These are phyloP conservation scores for Coluber constrictor DNA, from an alignment of 2,797 vertebrate genomes.

Conservation along the genomic window DNA sequence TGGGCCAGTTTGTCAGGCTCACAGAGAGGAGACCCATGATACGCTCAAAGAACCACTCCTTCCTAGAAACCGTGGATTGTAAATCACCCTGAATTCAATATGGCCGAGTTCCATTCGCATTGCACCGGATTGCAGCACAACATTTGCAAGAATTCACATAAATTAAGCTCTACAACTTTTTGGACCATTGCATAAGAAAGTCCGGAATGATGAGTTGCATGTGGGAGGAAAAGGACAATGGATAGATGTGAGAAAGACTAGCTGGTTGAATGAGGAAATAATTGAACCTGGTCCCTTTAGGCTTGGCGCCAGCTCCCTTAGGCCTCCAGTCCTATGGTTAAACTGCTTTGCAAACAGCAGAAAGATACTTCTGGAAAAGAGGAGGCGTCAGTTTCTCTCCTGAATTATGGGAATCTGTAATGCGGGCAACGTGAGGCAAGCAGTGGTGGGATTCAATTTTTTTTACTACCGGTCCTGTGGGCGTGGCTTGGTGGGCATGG, in stretches of 20 bases:
- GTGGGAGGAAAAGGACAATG: background rate
- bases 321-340: background rate
- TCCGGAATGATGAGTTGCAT: background rate
- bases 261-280: background rate
- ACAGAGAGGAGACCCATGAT: background rate
- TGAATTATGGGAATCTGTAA: background rate
- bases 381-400: background rate
- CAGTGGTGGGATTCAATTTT: no score
- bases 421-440: background rate
- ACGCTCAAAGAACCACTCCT: background rate
- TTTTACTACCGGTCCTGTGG: no score
- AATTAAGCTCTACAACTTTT: background rate
- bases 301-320: background rate
- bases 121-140: background rate
- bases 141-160: background rate
- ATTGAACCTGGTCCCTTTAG: background rate
- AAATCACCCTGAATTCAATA: background rate
- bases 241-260: background rate
- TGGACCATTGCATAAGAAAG: background rate
- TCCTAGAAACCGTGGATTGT: background rate
- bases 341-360: background rate
- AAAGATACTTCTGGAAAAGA: background rate
- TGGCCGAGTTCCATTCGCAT: fast-evolving
- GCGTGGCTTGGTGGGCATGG: no score
- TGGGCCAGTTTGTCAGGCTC: background rate